Percentiles rank a stretch among this genome's conserved stretches.
phyloP scores from a whole-genome alignment of 1,140 invertebrate species.

The Drosophila ercepeae region DNA sequence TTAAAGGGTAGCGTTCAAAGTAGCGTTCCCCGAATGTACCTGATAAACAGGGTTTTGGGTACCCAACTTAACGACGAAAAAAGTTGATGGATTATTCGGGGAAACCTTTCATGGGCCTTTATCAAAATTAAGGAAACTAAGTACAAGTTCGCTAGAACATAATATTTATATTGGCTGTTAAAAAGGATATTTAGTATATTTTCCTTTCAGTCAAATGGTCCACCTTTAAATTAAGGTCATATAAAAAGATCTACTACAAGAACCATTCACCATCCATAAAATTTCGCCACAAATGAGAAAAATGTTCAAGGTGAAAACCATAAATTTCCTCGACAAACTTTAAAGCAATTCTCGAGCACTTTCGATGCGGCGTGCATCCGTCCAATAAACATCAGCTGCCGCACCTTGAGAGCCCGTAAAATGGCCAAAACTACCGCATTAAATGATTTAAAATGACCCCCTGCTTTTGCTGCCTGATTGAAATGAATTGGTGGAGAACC shows the following conservation, averaged over 20 bases:
- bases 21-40: not conserved
- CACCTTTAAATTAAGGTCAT: not conserved
- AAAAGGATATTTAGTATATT: too few relatives aligned
- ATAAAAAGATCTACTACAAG: not conserved
- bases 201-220: not conserved
- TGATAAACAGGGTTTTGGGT: not conserved
- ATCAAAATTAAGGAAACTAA: constrained; percentile 4
- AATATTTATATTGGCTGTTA: too few relatives aligned
- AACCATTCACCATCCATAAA: not conserved
- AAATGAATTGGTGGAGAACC: constrained; percentile 48
- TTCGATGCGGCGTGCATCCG: constrained; percentile 18
- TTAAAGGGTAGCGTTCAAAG: constrained; percentile 38
- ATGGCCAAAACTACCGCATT: constrained; percentile 28
- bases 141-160: too few relatives aligned
- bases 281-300: constrained; percentile 9
- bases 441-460: constrained; percentile 48
- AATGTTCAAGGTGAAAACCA: constrained; percentile 15
- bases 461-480: constrained; percentile 14
- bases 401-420: constrained; percentile 27
- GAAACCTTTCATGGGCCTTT: constrained; percentile 4
- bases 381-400: constrained; percentile 43
- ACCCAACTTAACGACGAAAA: constrained; percentile 11
- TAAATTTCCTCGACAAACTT: constrained; percentile 7
- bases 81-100: constrained; percentile 18
- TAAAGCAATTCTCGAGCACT: constrained; percentile 17